Percentiles rank a stretch among this genome's conserved stretches.
Conservation (phyloP, 2,888 invertebrate genomes). For the Cataglyphis livida region DNA sequence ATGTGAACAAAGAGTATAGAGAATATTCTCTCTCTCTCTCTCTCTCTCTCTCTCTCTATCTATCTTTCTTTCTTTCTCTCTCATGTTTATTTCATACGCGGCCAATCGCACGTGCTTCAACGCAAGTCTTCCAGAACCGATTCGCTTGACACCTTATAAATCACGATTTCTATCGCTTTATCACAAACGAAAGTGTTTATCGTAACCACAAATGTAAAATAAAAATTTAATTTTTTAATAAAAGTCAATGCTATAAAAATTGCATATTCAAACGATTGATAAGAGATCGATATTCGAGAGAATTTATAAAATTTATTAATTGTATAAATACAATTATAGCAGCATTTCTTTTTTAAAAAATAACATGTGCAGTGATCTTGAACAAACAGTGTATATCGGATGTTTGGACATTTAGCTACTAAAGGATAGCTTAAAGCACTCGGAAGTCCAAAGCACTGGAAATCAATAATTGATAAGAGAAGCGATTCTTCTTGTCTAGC, state of each 20-base stretch:
- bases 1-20: neutral
- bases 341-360: neutral
- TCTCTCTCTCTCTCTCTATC: too few species aligned
- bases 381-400: constrained; percentile 11
- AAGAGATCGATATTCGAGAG: neutral
- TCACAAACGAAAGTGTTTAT: neutral
- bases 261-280: neutral
- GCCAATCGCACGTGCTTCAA: constrained; percentile 39
- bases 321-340: neutral
- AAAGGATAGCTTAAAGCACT: constrained; percentile 34
- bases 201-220: neutral
- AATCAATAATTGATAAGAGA: constrained; percentile 61
- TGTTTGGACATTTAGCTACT: constrained; percentile 18
- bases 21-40: neutral
- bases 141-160: constrained; percentile 10
- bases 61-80: neutral
- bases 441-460: constrained; percentile 43
- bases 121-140: neutral
- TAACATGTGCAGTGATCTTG: neutral
- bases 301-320: neutral
- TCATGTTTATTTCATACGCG: constrained; percentile 49
- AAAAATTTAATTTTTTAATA: neutral
- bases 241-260: neutral
- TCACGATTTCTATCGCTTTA: constrained; percentile 8
- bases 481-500: constrained; percentile 55